A percentile compares a stretch with the other conserved stretches of the same genome.
Evolutionary conservation across 2,888 invertebrate species (phyloP).

Genomic region (Drosophila acutilabella): DNA sequence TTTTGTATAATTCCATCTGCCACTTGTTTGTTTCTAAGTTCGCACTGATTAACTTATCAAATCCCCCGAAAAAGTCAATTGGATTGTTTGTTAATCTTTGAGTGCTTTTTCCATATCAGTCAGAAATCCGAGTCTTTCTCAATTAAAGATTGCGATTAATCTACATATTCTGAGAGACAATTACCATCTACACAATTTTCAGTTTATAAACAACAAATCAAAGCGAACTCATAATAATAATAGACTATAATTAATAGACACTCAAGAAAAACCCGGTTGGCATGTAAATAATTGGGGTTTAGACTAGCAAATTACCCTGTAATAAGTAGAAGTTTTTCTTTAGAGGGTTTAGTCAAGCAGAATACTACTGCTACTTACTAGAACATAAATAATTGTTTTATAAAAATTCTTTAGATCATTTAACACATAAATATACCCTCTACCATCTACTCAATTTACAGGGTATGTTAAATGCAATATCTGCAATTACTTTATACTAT

Average conservation of each 20-base stretch:
- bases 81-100: conserved; percentile 8
- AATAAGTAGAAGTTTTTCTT: background rate
- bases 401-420: too few species aligned
- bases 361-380: too few species aligned
- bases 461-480: conserved; percentile 20
- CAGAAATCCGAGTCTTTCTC: background rate
- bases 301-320: background rate
- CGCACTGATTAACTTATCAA: conserved; percentile 27
- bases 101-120: conserved; percentile 12
- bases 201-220: conserved; percentile 28
- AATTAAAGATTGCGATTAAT: conserved; percentile 9
- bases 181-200: background rate
- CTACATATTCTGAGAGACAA: background rate
- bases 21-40: conserved; percentile 2
- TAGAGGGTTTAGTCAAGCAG: too few species aligned
- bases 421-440: background rate
- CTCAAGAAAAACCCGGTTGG: conserved; percentile 13
- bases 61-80: conserved; percentile 3
- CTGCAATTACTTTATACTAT: conserved; percentile 17
- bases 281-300: conserved; percentile 4
- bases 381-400: too few species aligned
- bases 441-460: background rate
- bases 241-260: conserved; percentile 19
- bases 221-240: conserved; percentile 23
- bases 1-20: conserved; percentile 10